Evolutionary conservation across 92 coral and sea anemone genomes (phyloP).

Genomic region (Isaurus tuberculatus): DNA sequence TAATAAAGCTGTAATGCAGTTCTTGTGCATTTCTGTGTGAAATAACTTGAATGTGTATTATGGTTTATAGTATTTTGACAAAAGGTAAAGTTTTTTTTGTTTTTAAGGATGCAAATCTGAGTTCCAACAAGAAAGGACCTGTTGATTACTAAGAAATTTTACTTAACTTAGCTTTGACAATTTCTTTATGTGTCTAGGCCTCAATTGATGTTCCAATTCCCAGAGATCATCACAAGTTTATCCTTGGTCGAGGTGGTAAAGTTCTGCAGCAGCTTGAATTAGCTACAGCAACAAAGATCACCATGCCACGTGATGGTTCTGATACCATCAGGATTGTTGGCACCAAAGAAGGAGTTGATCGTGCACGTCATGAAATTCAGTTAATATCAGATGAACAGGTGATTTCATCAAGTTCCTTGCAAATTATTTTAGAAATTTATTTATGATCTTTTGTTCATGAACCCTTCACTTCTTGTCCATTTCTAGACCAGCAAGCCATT

Average conservation of each 20-base stretch:
- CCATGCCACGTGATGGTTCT: slow-evolving; percentile 93
- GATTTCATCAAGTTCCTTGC: not conserved
- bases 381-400: slow-evolving; percentile 94
- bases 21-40: no score
- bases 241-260: slow-evolving; percentile 97
- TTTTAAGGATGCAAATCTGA: no score
- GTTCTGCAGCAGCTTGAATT: slow-evolving; percentile 89
- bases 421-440: not conserved
- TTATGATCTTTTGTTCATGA: not conserved
- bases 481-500: not conserved
- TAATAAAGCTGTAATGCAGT: no score
- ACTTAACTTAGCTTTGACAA: not conserved
- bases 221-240: slow-evolving; percentile 92
- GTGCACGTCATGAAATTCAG: slow-evolving; percentile 96
- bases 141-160: not conserved
- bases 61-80: no score
- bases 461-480: not conserved
- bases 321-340: slow-evolving; percentile 89
- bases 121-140: no score
- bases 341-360: slow-evolving; percentile 94
- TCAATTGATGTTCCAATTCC: slow-evolving; percentile 86
- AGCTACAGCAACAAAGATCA: slow-evolving; percentile 91
- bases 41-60: no score
- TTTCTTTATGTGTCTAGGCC: slow-evolving; percentile 59
- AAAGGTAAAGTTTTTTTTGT: no score